phyloP scores from a whole-genome alignment of 1,140 invertebrate species.

The Drosophila kikkawai region DNA sequence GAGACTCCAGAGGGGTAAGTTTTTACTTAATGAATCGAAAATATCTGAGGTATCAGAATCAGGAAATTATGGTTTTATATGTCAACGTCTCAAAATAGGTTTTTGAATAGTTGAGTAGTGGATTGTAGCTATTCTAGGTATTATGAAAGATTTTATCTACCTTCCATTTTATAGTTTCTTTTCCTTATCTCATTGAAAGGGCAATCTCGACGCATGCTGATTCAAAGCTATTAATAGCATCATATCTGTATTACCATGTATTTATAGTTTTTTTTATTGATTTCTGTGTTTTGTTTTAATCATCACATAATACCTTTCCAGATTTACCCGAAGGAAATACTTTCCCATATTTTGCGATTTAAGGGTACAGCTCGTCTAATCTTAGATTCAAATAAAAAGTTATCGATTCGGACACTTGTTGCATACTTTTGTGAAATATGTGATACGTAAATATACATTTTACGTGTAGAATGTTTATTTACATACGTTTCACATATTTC shows the following conservation, averaged over 20 bases:
- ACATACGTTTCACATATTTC: neutral
- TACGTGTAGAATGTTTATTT: slow-evolving; percentile 1
- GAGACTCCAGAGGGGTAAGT: slow-evolving; percentile 95
- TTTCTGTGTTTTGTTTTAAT: neutral
- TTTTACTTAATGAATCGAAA: neutral
- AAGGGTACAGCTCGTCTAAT: neutral
- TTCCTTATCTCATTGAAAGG: neutral
- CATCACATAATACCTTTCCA: neutral
- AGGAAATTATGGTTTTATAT: neutral
- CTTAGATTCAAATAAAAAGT: neutral
- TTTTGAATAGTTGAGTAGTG: too few species aligned
- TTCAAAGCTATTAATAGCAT: slow-evolving; percentile 5
- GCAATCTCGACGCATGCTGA: neutral
- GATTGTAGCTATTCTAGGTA: too few species aligned
- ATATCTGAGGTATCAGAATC: neutral
- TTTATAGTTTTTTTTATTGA: neutral
- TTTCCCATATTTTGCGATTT: neutral
- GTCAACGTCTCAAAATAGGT: too few species aligned
- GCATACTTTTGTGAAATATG: slow-evolving; percentile 23
- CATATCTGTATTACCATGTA: neutral
- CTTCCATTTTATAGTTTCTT: neutral
- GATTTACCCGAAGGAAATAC: too few species aligned
- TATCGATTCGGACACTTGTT: neutral
- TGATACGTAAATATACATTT: too few species aligned
- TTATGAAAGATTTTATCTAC: too few species aligned